Evolutionary conservation across 2,888 invertebrate species (phyloP).

Genomic region (Hyposoter dolosus): DNA sequence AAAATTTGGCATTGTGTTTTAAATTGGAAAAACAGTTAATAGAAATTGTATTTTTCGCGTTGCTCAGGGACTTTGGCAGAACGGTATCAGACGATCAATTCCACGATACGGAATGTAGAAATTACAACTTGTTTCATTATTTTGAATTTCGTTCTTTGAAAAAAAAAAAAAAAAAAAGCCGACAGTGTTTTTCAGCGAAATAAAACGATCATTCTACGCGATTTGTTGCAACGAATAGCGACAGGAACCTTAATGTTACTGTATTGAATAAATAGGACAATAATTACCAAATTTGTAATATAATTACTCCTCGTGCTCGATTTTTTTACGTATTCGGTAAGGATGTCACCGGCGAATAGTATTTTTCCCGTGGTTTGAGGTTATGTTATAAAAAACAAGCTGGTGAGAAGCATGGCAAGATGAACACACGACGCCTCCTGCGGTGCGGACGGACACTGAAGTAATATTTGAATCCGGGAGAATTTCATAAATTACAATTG

Average conservation of each 20-base stretch:
- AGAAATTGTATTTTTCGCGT: neutral
- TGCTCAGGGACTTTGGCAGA: neutral
- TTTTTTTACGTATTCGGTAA: neutral
- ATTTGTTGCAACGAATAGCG: neutral
- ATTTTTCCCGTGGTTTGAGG: conserved; percentile 23
- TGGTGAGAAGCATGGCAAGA: conserved; percentile 34
- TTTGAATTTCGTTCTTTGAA: neutral
- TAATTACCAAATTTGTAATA: conserved; percentile 3
- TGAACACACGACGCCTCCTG: neutral
- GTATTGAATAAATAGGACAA: neutral
- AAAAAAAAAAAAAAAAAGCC: neutral
- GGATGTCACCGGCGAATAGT: conserved; percentile 17
- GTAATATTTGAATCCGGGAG: neutral
- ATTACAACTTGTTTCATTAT: neutral
- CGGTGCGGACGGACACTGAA: neutral
- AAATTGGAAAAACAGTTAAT: too few relatives aligned
- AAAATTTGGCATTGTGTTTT: too few relatives aligned
- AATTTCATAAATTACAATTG: neutral
- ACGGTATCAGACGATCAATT: neutral
- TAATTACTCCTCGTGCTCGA: neutral
- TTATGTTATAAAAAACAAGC: conserved; percentile 49
- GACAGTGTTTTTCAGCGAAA: neutral
- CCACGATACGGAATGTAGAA: neutral
- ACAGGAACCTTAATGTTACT: neutral
- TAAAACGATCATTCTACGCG: neutral